Conservation (phyloP, 2,113 vertebrate genomes). For the Urocynchramus pylzowi region DNA sequence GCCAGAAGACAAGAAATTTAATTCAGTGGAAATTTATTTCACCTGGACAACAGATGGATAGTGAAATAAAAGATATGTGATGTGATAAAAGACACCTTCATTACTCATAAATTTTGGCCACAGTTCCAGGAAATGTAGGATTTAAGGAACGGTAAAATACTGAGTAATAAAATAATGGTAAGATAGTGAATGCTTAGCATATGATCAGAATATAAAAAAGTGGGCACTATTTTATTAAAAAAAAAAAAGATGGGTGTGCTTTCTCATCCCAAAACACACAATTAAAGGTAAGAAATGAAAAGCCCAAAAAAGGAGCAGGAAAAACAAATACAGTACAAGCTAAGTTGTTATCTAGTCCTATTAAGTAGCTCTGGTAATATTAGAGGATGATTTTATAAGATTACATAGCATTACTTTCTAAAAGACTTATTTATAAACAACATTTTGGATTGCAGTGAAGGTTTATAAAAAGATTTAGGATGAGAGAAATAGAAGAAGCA, state of each 20-base stretch:
- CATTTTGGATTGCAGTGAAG: fast-evolving
- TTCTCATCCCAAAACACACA: background rate
- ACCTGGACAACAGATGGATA: background rate
- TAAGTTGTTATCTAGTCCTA: background rate
- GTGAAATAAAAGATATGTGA: background rate
- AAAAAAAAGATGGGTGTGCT: background rate
- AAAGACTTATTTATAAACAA: background rate
- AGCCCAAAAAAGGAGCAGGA: background rate
- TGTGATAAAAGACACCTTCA: background rate
- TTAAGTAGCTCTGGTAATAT: background rate
- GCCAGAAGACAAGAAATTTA: background rate
- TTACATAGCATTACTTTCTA: background rate
- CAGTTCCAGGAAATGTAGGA: background rate
- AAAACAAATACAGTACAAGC: background rate
- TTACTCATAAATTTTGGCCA: background rate
- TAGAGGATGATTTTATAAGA: background rate
- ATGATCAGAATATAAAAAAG: background rate
- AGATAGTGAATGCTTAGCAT: background rate
- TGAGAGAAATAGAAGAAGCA: background rate
- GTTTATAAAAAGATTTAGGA: background rate
- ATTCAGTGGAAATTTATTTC: background rate
- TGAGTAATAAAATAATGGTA: too few species aligned
- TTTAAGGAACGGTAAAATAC: background rate
- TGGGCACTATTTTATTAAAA: background rate
- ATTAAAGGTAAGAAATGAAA: background rate